These are phyloP conservation scores for Seira sanloemensis DNA, from an alignment of 2,888 invertebrate genomes.

Conservation along the genomic window DNA sequence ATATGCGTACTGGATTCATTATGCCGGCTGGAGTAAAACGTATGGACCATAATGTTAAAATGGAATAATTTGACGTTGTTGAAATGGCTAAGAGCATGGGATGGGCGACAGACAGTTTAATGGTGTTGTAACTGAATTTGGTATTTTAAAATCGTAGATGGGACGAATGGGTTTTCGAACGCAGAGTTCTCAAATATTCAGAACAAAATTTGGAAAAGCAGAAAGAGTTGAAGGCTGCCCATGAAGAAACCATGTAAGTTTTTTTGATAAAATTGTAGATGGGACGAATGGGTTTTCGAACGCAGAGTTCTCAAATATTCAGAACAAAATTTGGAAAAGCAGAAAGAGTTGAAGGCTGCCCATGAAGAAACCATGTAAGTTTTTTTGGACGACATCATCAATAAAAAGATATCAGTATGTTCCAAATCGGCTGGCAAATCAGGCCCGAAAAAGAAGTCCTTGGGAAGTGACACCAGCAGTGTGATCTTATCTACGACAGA, in stretches of 20 bases:
- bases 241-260: conserved; percentile 80
- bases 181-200: conserved; percentile 91
- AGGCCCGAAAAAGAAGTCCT: conserved; percentile 61
- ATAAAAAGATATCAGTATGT: conserved; percentile 34
- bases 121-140: no score
- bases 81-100: neutral
- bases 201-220: conserved; percentile 92
- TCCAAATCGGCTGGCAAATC: conserved; percentile 44
- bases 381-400: conserved; percentile 23
- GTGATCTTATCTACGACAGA: conserved; percentile 69
- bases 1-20: conserved; percentile 94
- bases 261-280: conserved; percentile 82
- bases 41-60: no score
- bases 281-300: conserved; percentile 96
- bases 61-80: no score
- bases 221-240: conserved; percentile 89
- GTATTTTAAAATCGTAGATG: conserved; percentile 83
- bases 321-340: conserved; percentile 90
- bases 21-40: conserved; percentile 99
- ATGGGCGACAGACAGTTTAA: neutral
- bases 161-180: conserved; percentile 96
- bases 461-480: conserved; percentile 68
- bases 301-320: conserved; percentile 92
- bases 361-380: conserved; percentile 81
- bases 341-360: conserved; percentile 89